phyloP scores from a whole-genome alignment of 2,113 vertebrate genomes.

The Oriolus oriolus region DNA sequence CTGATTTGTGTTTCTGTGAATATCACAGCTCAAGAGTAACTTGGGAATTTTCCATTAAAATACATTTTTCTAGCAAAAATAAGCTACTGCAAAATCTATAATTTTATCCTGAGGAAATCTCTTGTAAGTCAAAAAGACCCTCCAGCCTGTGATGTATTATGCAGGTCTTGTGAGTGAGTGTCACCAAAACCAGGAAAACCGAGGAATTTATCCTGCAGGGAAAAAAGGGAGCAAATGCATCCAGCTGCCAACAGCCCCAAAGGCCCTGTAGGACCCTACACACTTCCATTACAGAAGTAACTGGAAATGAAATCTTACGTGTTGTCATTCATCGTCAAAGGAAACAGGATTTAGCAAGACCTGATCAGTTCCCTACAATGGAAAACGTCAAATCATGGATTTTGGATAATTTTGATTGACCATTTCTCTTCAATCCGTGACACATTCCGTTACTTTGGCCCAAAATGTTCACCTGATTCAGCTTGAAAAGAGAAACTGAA shows the following conservation, averaged over 20 bases:
- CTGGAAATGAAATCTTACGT: not conserved
- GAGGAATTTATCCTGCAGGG: not conserved
- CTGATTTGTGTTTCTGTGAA: not conserved
- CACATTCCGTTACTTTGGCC: not conserved
- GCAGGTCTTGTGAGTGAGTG: not conserved
- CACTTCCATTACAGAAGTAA: not conserved
- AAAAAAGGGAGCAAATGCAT: not conserved
- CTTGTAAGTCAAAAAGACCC: not conserved
- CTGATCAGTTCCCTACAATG: not conserved
- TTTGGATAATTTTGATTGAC: slow-evolving; percentile 1
- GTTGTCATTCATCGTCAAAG: not conserved
- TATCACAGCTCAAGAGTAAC: not conserved
- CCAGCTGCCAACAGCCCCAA: not conserved
- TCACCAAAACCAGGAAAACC: not conserved
- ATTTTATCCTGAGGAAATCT: not conserved
- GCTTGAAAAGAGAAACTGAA: not conserved
- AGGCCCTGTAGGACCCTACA: not conserved
- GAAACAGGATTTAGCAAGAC: not conserved
- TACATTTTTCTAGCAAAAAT: not conserved
- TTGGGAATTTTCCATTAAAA: not conserved
- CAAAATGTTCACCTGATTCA: not conserved
- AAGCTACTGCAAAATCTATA: not conserved
- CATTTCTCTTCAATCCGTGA: not conserved
- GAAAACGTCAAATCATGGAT: not conserved
- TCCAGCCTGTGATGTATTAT: not conserved